phyloP scores from a whole-genome alignment of 2,888 invertebrate genomes.

The Ormyrus rosae region DNA sequence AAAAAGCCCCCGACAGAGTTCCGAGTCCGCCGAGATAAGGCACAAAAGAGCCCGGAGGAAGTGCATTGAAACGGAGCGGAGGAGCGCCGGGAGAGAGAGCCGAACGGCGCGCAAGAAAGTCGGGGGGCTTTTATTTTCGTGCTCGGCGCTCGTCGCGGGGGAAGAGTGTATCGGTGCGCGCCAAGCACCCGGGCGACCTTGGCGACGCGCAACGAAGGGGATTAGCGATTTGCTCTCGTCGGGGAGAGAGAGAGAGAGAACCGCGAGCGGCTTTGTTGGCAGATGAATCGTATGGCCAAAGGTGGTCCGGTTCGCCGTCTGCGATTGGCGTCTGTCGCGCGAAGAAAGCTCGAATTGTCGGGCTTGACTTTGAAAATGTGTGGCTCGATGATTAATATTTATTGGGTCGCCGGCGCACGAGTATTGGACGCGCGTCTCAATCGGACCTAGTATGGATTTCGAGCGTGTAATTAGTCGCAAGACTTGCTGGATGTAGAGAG shows the following conservation, averaged over 20 bases:
- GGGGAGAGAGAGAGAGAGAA: neutral
- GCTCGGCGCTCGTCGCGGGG: no score
- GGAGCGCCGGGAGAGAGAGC: neutral
- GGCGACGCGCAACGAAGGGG: neutral
- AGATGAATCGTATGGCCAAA: neutral
- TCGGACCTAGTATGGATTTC: no score
- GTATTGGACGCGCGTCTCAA: no score
- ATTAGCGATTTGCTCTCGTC: conserved; percentile 24
- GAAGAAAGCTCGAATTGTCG: neutral
- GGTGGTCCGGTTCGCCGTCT: no score
- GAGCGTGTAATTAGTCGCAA: no score
- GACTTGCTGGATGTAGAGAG: no score
- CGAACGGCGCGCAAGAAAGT: no score
- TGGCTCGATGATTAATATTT: neutral
- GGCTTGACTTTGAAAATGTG: neutral
- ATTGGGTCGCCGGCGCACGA: neutral
- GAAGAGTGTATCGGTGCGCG: no score
- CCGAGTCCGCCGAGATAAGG: conserved; percentile 4
- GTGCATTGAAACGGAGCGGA: conserved; percentile 21
- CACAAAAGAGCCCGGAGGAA: conserved; percentile 29
- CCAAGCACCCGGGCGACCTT: conserved; percentile 12
- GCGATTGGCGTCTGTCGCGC: neutral
- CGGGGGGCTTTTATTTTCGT: neutral
- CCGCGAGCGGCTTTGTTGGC: neutral
- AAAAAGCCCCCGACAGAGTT: neutral